Evolutionary conservation across 2,113 vertebrate genomes (phyloP), one percentile per base, ranked within the genome.

Genomic region (Pseudorectes ferrugineus): DNA sequence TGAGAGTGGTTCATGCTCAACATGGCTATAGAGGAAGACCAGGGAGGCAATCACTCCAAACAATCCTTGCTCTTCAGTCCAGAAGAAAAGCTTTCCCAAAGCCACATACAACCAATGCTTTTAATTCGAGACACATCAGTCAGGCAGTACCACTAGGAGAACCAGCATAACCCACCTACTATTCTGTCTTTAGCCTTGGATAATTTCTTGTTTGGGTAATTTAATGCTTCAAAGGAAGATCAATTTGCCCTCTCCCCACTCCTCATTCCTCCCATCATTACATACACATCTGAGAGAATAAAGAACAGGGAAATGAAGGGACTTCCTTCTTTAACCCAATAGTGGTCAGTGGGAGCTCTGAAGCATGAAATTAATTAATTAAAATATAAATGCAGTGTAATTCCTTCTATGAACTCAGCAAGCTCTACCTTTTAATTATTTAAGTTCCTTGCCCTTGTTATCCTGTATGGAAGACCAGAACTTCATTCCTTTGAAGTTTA

Each of bases 361-460:
- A 91, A 93, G 95, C 96, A 97, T 97, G 91, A 96, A 97, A 96
- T 93, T 95, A 97, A 97, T 97, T 96, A 97, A 96, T 96, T 96
- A 96, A 96, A 97, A 94, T 92, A 96, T 71, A 97, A 95, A 95
- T 71, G 75, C 76, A 93, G n/a, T 88, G 59, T 67, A 94, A 90
- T 94, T 95, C 91, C 85, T 93, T 63, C 79, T 88, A 96, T 93
- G 96, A 95, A 93, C 85, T 84, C 92, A 67, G 63, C 43, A 94
- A 92, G 83, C 72, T 94, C 88, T 77, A 67, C 72, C 95, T 88
- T 94, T 96, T 93, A 96, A 96, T 94, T 96, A 97, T 96, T 94
- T 80, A 96, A 96, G 75, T 91, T 93, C 26, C 72, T 91, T 84
- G 68, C 59, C 91, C 85, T 95, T 95, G 55, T 68, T 96, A 95